Evolutionary conservation across 35 echinoderm and acorn worm species (phyloP), one percentile per base, ranked within the genome.

Genomic region (Eucidaris tribuloides): DNA sequence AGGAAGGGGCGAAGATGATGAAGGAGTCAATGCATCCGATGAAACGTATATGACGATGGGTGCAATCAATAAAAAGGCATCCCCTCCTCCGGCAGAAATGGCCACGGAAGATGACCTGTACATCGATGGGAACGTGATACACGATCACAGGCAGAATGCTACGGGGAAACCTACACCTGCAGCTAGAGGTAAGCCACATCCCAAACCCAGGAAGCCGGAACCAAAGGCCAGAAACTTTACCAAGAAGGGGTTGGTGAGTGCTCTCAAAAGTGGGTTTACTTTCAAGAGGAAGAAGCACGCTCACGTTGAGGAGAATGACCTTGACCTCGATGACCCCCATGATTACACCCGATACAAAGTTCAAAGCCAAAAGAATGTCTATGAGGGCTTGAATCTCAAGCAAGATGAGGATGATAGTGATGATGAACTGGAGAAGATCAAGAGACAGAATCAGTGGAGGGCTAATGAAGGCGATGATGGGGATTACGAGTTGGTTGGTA

Each of bases 191-290:
- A 74, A 74, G 44, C 68, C 68, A 9, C 68, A n/a, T 25, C 68
- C 68, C 38, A 74, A 74, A 44, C 68, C 41, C 9, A 74, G 68
- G 44, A 15, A n/a, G 9, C 68, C 33, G 24, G 3, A 11, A 3
- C 41, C 68, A 74, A 27, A 74, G 24, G 22, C 68, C 3, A 74
- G 41, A 22, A 13, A 6, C 11, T 24, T 74, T 6, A 42, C 68
- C 13, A 74, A 20, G 68, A 44, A 38, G 44, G 68, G 68, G 13
- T 9, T 74, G 19, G 40, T 74, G n/a, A 27, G 37, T 1, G 68
- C 68, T 36, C 20, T 74, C 18, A 74, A 36, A 20, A 74, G 37
- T 74, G 68, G 68, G 9, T 74, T 74, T 41, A 74, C 68, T 42
- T 74, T 74, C 68, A 74, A 23, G 68, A 74, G 38, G 44, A 44